Evolutionary conservation across 2,888 invertebrate genomes (phyloP).

Genomic region (Spodoptera picta): DNA sequence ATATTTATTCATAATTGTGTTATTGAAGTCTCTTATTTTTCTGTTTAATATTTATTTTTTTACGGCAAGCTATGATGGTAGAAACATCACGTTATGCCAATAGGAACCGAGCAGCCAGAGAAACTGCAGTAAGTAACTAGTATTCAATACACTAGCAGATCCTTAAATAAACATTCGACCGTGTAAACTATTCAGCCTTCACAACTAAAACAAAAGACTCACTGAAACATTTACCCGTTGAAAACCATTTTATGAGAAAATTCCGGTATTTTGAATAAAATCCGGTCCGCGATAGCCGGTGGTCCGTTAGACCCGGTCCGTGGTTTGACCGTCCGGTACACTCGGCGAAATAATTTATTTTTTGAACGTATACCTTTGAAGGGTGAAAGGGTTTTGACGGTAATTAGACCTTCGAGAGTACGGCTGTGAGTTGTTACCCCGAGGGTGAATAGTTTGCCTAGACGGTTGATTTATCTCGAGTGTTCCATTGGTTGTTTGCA

Average conservation of each 20-base stretch:
- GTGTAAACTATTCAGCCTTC: slow-evolving; percentile 1
- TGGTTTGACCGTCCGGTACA: slow-evolving; percentile 8
- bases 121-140: too few species aligned
- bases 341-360: slow-evolving; percentile 38
- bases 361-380: slow-evolving; percentile 20
- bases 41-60: too few species aligned
- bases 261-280: slow-evolving; percentile 29
- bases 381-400: slow-evolving; percentile 34
- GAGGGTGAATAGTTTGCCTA: slow-evolving; percentile 28
- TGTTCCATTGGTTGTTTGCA: background rate
- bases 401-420: slow-evolving; percentile 30
- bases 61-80: too few species aligned
- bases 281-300: slow-evolving; percentile 26
- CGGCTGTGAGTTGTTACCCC: slow-evolving; percentile 15
- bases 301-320: slow-evolving; percentile 9
- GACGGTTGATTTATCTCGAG: background rate
- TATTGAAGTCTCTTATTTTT: too few species aligned
- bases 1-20: too few species aligned
- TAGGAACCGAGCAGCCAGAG: too few species aligned
- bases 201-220: slow-evolving; percentile 20
- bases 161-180: background rate
- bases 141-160: too few species aligned
- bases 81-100: too few species aligned
- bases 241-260: slow-evolving; percentile 24
- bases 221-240: slow-evolving; percentile 1